A percentile compares a stretch with the other conserved stretches of the same genome.
Conservation (phyloP, 1,140 invertebrate species). For the Solen grandis region DNA sequence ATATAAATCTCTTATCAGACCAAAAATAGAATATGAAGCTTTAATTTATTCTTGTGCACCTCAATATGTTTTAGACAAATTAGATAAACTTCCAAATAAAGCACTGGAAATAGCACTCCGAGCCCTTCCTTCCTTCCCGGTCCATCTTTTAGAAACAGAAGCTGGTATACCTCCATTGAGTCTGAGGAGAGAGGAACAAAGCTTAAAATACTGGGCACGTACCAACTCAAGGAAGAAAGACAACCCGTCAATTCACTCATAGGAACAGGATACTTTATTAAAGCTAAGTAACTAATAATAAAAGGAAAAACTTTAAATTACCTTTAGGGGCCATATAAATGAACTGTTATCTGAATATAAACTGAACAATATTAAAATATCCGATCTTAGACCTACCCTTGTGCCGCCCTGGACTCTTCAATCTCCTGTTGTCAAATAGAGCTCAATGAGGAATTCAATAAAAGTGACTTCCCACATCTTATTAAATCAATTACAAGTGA, state of each 20-base stretch:
- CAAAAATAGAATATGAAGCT: too few species aligned
- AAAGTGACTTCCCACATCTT: too few species aligned
- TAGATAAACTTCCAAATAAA: conserved; percentile 4
- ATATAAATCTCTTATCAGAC: too few species aligned
- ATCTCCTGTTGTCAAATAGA: neutral
- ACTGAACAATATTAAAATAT: too few species aligned
- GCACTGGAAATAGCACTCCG: neutral
- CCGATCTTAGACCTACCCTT: neutral
- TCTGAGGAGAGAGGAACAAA: neutral
- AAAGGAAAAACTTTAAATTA: neutral
- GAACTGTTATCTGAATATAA: neutral
- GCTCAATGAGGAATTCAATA: too few species aligned
- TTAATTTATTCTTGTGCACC: conserved; percentile 4
- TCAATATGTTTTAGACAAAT: too few species aligned
- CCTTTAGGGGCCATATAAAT: neutral
- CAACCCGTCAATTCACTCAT: neutral
- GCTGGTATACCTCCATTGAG: neutral
- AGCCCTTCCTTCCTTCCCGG: neutral
- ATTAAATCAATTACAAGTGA: too few species aligned
- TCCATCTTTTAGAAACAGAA: neutral
- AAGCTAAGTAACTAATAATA: neutral
- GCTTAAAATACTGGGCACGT: neutral
- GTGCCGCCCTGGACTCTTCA: neutral
- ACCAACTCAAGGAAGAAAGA: neutral
- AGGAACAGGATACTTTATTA: neutral